Evolutionary conservation across 2,113 vertebrate genomes (phyloP).

Genomic region (Balaeniceps rex): DNA sequence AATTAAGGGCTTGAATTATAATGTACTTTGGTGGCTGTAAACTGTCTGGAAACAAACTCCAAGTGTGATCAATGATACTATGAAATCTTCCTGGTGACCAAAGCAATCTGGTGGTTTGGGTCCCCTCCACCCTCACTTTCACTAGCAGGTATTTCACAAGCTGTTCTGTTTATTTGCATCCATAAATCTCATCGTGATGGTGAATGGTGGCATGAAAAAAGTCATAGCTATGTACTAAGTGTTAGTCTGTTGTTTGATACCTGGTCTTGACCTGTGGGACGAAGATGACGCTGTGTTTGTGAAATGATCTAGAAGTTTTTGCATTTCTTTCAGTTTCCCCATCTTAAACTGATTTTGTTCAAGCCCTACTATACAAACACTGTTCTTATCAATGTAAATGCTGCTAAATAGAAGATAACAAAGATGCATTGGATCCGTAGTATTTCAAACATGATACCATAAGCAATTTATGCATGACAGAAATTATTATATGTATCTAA

Average conservation of each 20-base stretch:
- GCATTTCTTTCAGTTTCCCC: background rate
- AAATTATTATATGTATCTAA: background rate
- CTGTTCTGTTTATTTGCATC: background rate
- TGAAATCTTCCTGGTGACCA: background rate
- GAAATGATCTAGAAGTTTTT: background rate
- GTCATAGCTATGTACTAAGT: background rate
- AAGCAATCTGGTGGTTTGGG: background rate
- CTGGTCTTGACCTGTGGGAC: background rate
- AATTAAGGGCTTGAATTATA: background rate
- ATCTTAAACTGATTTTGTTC: background rate
- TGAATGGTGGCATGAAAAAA: background rate
- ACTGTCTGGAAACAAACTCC: background rate
- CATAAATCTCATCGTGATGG: background rate
- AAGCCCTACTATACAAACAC: background rate
- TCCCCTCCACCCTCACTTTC: background rate
- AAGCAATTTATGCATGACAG: background rate
- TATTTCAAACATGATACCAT: background rate
- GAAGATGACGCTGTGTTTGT: background rate
- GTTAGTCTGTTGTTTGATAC: background rate
- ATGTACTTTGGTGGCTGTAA: background rate
- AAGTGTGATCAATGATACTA: background rate
- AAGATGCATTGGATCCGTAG: background rate
- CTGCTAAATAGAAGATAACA: background rate
- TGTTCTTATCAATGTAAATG: background rate
- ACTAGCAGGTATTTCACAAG: background rate